Base-by-base conservation (phyloP, 2,113 vertebrate genomes). In the Serinus canaria region DNA sequence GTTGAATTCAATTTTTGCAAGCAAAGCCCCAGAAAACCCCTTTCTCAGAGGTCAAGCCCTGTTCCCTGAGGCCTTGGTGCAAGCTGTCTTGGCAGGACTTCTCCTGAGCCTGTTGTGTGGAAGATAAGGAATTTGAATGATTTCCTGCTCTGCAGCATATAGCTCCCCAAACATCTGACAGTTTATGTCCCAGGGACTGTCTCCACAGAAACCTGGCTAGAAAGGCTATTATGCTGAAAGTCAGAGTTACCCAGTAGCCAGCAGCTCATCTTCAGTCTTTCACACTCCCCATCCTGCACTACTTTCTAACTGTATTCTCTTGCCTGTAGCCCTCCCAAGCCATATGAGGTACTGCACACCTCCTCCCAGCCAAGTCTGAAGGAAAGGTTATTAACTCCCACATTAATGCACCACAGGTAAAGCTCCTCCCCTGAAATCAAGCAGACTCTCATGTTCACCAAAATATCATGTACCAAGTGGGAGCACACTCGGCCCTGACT, bases 41-140 rank as follows among this genome's bases (percentile, higher is more conserved):
- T 64, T 94, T 87, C 64, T 28, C 33, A 92, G 78, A 92, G 89
- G 86, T 81, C 67, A 90, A 66, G 31, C 31, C 47, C 46, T 74
- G 53, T 64, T 94, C 94, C 85, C 91, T 49, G 68, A 93, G 74
- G 94, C 25, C 47, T 44, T 15, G 17, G 72, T 88, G 55, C 87
- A 94, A 91, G 62, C 53, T 82, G 87, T 75, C 44, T 76, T 92
- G 90, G 91, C 90, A 92, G 63, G 47, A 84, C 53, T 94, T 87
- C 69, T 94, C 78, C 83, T 66, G 55, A 94, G 85, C 50, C 87
- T 91, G 74, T 47, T 94, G 30, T 82, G 81, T 69, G 56, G 63
- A 95, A 94, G 90, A 97, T 67, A 90, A 97, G 89, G 95, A 98
- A 98, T 97, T 67, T 84, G 90, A 97, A 95, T 85, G 50, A 97